These are phyloP conservation scores for Hemaris fuciformis DNA, from an alignment of 2,888 invertebrate genomes.

Conservation along the genomic window DNA sequence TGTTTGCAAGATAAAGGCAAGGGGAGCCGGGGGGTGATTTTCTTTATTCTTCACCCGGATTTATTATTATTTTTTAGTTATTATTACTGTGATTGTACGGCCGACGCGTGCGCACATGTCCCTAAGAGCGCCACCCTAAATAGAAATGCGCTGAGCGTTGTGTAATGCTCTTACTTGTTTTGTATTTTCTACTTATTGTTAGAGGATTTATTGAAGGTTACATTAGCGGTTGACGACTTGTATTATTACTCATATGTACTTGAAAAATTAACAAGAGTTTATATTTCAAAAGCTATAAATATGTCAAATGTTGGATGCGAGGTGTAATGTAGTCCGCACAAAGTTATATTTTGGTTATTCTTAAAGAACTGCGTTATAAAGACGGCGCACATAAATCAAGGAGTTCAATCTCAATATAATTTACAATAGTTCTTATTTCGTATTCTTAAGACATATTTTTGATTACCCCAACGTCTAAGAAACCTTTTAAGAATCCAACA, in stretches of 20 bases:
- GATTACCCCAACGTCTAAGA: background rate
- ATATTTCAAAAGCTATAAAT: no score
- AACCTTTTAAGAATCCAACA: background rate
- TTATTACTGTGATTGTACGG: slow-evolving; percentile 77
- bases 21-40: slow-evolving; percentile 77
- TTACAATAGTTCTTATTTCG: background rate
- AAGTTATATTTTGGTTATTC: background rate
- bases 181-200: slow-evolving; percentile 62
- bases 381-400: background rate
- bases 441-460: background rate
- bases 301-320: background rate
- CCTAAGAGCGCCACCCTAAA: slow-evolving; percentile 60
- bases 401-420: background rate
- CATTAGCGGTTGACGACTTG: slow-evolving; percentile 52
- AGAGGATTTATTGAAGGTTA: slow-evolving; percentile 69
- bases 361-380: background rate
- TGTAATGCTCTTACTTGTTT: slow-evolving; percentile 73
- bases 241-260: background rate
- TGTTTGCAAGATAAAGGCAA: slow-evolving; percentile 81
- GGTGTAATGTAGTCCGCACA: background rate
- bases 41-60: slow-evolving; percentile 81
- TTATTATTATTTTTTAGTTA: slow-evolving; percentile 82
- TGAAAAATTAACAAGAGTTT: background rate
- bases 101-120: slow-evolving; percentile 79
- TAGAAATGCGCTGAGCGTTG: slow-evolving; percentile 45